Conservation (phyloP, 2,797 vertebrate species). For the Poeciliopsis paucimaculata region DNA sequence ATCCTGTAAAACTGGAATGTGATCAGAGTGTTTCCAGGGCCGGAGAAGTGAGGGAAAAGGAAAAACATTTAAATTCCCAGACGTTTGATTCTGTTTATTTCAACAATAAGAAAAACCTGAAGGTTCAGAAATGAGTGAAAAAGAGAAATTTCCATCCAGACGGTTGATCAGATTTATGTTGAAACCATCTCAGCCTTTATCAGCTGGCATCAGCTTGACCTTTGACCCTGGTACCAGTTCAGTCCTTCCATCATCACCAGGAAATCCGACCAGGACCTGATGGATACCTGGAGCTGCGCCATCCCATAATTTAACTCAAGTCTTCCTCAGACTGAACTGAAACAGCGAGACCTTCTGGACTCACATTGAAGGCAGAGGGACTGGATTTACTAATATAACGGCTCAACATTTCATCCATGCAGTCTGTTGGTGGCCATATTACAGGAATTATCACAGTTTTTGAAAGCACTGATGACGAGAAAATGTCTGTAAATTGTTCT, state of each 20-base stretch:
- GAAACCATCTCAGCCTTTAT: neutral
- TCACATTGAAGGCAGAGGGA: too few relatives aligned
- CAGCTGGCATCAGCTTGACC: neutral
- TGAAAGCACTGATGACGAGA: too few relatives aligned
- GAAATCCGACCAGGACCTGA: too few relatives aligned
- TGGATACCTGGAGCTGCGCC: neutral
- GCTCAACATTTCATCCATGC: neutral
- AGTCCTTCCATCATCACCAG: neutral
- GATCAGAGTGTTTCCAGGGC: neutral
- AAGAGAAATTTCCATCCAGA: neutral
- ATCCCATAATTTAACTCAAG: neutral
- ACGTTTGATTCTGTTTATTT: neutral
- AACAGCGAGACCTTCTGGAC: neutral
- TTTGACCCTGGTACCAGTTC: neutral
- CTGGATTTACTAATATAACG: neutral
- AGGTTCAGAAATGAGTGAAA: neutral
- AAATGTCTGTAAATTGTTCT: too few relatives aligned
- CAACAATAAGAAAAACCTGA: neutral
- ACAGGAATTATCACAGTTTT: too few relatives aligned
- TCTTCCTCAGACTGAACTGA: neutral
- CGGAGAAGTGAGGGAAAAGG: neutral
- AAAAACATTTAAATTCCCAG: neutral
- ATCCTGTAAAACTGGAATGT: neutral
- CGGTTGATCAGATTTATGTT: neutral
- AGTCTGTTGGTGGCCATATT: neutral